A percentile compares a stretch with the other conserved stretches of the same genome.
phyloP scores from a whole-genome alignment of 1,140 invertebrate genomes.

The Calephelis virginiensis region DNA sequence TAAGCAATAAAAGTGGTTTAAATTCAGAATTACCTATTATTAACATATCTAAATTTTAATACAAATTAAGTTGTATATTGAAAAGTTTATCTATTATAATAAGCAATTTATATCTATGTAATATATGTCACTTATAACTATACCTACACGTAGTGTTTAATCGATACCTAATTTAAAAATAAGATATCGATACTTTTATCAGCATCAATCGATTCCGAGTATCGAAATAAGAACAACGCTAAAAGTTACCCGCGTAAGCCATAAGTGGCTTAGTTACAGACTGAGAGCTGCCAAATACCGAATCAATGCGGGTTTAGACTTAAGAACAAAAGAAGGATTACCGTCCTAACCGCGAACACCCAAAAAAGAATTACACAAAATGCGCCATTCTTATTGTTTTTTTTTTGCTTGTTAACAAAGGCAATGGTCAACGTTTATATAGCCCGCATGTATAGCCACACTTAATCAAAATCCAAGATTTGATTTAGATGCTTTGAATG shows the following conservation, averaged over 20 bases:
- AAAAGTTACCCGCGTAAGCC: slow-evolving; percentile 39
- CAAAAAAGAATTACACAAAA: slow-evolving; percentile 51
- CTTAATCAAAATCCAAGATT: neutral
- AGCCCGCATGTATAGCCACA: slow-evolving; percentile 23
- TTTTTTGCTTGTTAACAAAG: slow-evolving; percentile 37
- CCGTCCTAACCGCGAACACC: slow-evolving; percentile 22
- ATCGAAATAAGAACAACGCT: slow-evolving; percentile 27
- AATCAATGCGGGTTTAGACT: slow-evolving; percentile 44
- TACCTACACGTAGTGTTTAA: too few relatives aligned
- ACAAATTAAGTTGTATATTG: too few relatives aligned
- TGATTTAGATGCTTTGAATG: slow-evolving; percentile 6
- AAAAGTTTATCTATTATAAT: too few relatives aligned
- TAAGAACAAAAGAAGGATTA: slow-evolving; percentile 61
- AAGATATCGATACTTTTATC: slow-evolving; percentile 20
- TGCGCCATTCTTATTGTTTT: slow-evolving; percentile 28
- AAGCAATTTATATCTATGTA: too few relatives aligned
- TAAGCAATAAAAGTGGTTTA: too few relatives aligned
- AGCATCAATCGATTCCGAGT: slow-evolving; percentile 5
- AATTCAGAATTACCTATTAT: too few relatives aligned
- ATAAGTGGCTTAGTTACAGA: slow-evolving; percentile 60
- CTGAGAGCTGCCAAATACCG: slow-evolving; percentile 47
- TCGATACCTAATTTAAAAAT: neutral
- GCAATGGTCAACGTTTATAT: slow-evolving; percentile 31
- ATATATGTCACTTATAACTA: too few relatives aligned
- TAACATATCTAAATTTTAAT: too few relatives aligned